Percentiles rank a stretch among this genome's conserved stretches.
phyloP scores from a whole-genome alignment of 2,797 vertebrate species.

The Lates japonicus region DNA sequence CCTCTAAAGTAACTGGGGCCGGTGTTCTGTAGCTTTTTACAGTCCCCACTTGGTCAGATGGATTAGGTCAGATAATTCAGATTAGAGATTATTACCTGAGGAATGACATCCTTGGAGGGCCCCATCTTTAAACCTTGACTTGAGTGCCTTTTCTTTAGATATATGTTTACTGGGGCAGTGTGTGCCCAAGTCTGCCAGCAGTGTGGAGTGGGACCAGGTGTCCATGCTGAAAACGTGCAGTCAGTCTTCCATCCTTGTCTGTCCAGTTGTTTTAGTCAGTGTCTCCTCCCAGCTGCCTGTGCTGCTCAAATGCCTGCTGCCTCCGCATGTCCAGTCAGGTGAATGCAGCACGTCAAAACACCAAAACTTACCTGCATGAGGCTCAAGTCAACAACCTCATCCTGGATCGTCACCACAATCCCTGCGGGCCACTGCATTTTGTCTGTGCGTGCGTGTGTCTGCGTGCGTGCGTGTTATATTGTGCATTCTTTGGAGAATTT shows the following conservation, averaged over 20 bases:
- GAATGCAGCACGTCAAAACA: conserved; percentile 77
- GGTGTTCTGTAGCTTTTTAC: conserved; percentile 24
- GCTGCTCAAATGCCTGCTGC: conserved; percentile 79
- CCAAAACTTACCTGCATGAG: conserved; percentile 79
- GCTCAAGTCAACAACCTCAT: conserved; percentile 64
- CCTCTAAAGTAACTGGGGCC: conserved; percentile 18
- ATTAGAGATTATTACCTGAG: conserved; percentile 10
- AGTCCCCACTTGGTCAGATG: conserved; percentile 11
- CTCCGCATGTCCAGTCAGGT: conserved; percentile 80
- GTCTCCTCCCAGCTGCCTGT: conserved; percentile 71
- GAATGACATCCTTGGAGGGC: conserved; percentile 16
- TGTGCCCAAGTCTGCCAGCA: conserved; percentile 28
- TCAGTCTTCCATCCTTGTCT: conserved; percentile 62
- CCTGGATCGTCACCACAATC: conserved; percentile 57
- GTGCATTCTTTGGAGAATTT: conserved; percentile 22
- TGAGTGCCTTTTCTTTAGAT: conserved; percentile 32
- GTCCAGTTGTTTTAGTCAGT: conserved; percentile 59
- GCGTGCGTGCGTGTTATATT: conserved; percentile 22
- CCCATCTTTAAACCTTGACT: conserved; percentile 29
- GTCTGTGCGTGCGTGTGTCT: conserved; percentile 48
- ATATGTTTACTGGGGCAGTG: not conserved
- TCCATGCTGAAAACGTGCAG: conserved; percentile 51
- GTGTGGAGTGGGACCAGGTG: conserved; percentile 67
- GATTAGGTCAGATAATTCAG: conserved; percentile 10
- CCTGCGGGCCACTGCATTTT: conserved; percentile 49